Base-by-base conservation (phyloP, 2,113 vertebrate genomes). In the Anthoscopus minutus region DNA sequence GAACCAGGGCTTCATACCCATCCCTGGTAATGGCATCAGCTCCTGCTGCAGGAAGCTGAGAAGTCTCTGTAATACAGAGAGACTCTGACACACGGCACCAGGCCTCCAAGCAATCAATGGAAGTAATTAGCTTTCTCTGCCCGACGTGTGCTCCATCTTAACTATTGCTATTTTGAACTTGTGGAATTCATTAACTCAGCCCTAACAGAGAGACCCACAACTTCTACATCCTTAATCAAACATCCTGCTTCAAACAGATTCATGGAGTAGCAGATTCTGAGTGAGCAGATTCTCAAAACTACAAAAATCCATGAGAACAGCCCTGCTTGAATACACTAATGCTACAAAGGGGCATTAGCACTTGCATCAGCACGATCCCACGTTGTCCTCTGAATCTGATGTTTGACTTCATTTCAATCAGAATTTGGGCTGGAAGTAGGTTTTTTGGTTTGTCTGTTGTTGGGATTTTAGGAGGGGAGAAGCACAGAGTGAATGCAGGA, bases 271-370 rank as follows among this genome's bases (percentile, higher is more conserved):
- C 19, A n/a, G 31, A 64, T 40, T 47, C 51, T 31, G 40, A 47
- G n/a, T n/a, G 53, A 24, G n/a, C 40, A 93, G 47, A 12, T 1
- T 37, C 13, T 58, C 15, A 2, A 28, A 42, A 57, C 15, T 9
- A 28, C 5, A 38, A 27, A 66, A 44, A 47, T 16, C 27, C 47
- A 19, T 0, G 3, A 53, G 31, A 77, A 58, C n/a, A 83, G 33
- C 25, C 13, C 45, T 53, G n/a, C 38, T 20, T 54, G 76, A 53
- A 58, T 21, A 24, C 17, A 19, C 4, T 2, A 13, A 28, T 1
- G 17, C 8, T 57, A 51, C 8, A 3, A 33, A 53, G 1, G 1
- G 21, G 9, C 24, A 56, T n/a, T 0, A 51, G 35, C 4, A 30
- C 33, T 44, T 14, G 23, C 11, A 35, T 33, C 45, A 13, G 37